These are phyloP conservation scores for Mobula birostris DNA, from an alignment of 2,113 vertebrate species.

Conservation along the genomic window DNA sequence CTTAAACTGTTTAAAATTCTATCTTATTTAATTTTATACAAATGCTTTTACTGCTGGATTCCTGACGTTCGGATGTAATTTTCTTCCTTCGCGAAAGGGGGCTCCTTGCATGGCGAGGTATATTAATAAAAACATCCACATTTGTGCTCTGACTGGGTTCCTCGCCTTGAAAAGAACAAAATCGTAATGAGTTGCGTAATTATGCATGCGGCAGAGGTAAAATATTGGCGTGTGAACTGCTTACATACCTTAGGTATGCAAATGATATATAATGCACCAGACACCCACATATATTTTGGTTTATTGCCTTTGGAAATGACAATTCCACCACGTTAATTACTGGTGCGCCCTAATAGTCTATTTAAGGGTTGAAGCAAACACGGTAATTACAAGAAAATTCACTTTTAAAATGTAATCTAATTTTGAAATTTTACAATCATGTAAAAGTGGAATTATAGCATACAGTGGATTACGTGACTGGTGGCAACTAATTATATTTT, in stretches of 20 bases:
- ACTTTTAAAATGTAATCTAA: not conserved
- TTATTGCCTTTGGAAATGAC: not conserved
- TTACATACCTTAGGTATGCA: not conserved
- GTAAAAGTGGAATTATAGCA: not conserved
- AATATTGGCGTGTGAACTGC: not conserved
- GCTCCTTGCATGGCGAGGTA: not conserved
- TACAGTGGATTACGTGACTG: not conserved
- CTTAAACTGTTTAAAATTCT: not conserved
- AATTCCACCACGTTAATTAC: not conserved
- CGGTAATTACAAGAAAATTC: not conserved
- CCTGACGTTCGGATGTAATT: conserved; percentile 5
- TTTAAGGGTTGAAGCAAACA: not conserved
- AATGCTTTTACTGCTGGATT: not conserved
- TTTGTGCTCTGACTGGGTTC: not conserved
- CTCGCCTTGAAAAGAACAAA: not conserved
- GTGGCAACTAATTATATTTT: no score
- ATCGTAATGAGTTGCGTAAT: not conserved
- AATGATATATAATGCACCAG: not conserved
- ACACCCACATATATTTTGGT: not conserved
- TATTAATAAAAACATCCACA: not conserved
- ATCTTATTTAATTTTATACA: not conserved
- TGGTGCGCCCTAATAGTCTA: not conserved
- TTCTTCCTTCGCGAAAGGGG: conserved; percentile 14
- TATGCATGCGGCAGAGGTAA: not conserved
- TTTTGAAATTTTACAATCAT: not conserved